Conservation (phyloP, 2,797 vertebrate species). For the Manis crassicaudata region DNA sequence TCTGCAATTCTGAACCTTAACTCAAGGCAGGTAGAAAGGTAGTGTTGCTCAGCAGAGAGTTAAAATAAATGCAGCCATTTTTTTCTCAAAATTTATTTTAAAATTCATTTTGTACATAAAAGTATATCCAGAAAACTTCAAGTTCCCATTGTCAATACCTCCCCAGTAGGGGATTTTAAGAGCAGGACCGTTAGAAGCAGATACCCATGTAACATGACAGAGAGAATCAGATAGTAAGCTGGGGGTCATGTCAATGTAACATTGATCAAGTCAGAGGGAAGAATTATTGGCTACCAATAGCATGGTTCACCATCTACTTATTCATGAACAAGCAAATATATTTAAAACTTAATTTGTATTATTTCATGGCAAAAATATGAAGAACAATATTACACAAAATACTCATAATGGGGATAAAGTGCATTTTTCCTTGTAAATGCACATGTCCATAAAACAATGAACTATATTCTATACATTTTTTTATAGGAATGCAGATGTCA, state of each 20-base stretch:
- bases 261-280: background rate
- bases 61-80: background rate
- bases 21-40: background rate
- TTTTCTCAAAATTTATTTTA: background rate
- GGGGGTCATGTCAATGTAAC: background rate
- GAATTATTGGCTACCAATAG: background rate
- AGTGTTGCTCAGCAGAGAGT: background rate
- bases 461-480: background rate
- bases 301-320: background rate
- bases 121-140: background rate
- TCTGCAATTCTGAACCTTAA: background rate
- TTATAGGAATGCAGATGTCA: background rate
- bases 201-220: background rate
- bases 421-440: background rate
- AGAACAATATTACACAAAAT: background rate
- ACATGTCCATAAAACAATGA: background rate
- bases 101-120: background rate
- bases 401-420: background rate
- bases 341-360: constrained; percentile 8
- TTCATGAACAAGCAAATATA: background rate
- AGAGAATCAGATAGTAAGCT: background rate
- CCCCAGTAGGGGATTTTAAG: background rate
- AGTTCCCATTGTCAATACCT: background rate
- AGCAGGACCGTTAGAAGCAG: background rate
- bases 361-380: background rate